A percentile compares a stretch with the other conserved stretches of the same genome.
These are phyloP conservation scores for Heliopora coerulea DNA, from an alignment of 92 coral and sea anemone genomes.

Conservation along the genomic window DNA sequence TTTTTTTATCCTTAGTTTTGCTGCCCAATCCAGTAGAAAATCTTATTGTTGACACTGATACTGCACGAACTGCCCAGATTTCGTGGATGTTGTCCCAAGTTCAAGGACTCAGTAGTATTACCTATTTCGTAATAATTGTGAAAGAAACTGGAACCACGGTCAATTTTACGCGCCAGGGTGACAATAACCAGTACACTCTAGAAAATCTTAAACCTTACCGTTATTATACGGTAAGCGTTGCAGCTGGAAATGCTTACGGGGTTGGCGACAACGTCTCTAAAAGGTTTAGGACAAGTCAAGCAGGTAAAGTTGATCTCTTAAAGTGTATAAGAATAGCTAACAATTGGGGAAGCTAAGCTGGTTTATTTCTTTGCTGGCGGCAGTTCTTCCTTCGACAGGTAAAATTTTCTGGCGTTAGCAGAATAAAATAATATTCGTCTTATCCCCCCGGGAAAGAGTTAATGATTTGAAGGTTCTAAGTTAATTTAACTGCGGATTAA, in stretches of 20 bases:
- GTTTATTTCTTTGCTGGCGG: no score
- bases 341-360: no score
- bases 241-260: conserved; percentile 10
- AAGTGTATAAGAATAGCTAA: no score
- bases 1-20: background rate
- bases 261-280: background rate
- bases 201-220: conserved; percentile 13
- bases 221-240: background rate
- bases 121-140: background rate
- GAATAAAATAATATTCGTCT: no score
- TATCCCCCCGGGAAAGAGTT: no score
- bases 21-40: background rate
- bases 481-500: no score
- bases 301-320: conserved; percentile 3
- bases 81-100: background rate
- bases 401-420: no score
- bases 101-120: background rate
- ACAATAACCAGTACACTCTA: background rate
- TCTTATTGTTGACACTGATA: background rate
- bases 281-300: background rate
- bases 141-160: background rate
- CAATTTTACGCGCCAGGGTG: conserved; percentile 2
- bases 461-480: no score
- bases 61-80: background rate
- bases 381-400: no score